phyloP scores from a whole-genome alignment of 2,888 invertebrate genomes.

The Athrips mouffetella region DNA sequence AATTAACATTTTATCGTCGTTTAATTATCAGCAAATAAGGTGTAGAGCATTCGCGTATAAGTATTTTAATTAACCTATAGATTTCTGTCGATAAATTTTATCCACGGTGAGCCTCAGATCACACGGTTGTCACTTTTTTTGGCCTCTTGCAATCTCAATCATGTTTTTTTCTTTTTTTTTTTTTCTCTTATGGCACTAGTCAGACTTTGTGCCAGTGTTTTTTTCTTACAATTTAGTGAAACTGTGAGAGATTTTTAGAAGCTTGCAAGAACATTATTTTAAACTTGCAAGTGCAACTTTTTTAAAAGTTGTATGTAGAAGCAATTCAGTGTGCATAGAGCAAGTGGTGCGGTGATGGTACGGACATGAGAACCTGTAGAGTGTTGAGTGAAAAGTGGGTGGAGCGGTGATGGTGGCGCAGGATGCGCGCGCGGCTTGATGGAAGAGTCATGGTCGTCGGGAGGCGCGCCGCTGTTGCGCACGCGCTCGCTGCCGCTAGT shows the following conservation, averaged over 20 bases:
- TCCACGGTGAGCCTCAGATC: constrained; percentile 23
- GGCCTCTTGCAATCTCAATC: background rate
- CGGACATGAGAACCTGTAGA: constrained; percentile 54
- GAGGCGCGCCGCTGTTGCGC: constrained; percentile 80
- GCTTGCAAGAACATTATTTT: too few species aligned
- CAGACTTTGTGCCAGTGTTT: too few species aligned
- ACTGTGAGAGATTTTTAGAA: too few species aligned
- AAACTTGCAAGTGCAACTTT: too few species aligned
- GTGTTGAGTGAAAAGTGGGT: constrained; percentile 43
- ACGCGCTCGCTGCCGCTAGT: constrained; percentile 83
- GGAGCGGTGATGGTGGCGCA: constrained; percentile 63
- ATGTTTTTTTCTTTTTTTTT: background rate
- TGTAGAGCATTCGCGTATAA: background rate
- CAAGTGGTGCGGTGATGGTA: constrained; percentile 33
- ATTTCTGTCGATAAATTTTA: background rate
- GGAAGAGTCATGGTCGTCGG: constrained; percentile 78
- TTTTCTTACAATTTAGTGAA: too few species aligned
- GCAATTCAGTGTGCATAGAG: too few species aligned
- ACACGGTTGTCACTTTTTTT: background rate
- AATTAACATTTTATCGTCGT: constrained; percentile 6
- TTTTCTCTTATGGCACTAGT: too few species aligned
- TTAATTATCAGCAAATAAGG: constrained; percentile 8
- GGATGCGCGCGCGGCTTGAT: constrained; percentile 71
- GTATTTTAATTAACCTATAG: constrained; percentile 10
- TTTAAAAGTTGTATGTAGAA: too few species aligned